Percentiles rank a stretch among this genome's conserved stretches.
These are phyloP conservation scores for Aphodius granarius DNA, from an alignment of 2,888 invertebrate species.

Conservation along the genomic window DNA sequence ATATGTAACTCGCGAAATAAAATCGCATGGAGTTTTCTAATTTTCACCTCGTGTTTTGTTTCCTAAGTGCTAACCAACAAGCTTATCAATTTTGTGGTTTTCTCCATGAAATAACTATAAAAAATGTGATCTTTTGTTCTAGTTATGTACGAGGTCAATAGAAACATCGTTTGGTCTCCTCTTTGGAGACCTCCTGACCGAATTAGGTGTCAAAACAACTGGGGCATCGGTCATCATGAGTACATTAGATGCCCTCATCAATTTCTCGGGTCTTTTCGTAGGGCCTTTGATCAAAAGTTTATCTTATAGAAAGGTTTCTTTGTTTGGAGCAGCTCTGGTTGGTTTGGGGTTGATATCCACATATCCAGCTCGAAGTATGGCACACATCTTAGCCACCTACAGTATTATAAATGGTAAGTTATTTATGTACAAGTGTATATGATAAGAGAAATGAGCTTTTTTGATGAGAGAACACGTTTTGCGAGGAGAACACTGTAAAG, in stretches of 20 bases:
- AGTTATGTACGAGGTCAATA: conserved; percentile 78
- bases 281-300: conserved; percentile 76
- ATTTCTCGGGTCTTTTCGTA: conserved; percentile 77
- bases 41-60: not conserved
- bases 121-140: conserved; percentile 46
- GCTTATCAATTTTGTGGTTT: too few relatives aligned
- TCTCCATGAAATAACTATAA: too few relatives aligned
- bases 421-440: not conserved
- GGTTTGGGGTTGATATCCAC: conserved; percentile 69
- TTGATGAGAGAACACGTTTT: not conserved
- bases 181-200: conserved; percentile 72
- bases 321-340: conserved; percentile 68
- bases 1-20: not conserved
- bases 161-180: conserved; percentile 80
- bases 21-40: not conserved
- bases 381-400: conserved; percentile 71
- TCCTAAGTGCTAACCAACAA: not conserved
- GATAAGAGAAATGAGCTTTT: too few relatives aligned
- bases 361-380: conserved; percentile 71
- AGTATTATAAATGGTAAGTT: conserved; percentile 73
- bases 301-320: conserved; percentile 71
- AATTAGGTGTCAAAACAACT: conserved; percentile 72
- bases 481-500: not conserved
- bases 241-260: conserved; percentile 74
- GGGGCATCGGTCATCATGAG: conserved; percentile 77